phyloP scores from a whole-genome alignment of 2,888 invertebrate genomes.

The Trachelus troglodyta region DNA sequence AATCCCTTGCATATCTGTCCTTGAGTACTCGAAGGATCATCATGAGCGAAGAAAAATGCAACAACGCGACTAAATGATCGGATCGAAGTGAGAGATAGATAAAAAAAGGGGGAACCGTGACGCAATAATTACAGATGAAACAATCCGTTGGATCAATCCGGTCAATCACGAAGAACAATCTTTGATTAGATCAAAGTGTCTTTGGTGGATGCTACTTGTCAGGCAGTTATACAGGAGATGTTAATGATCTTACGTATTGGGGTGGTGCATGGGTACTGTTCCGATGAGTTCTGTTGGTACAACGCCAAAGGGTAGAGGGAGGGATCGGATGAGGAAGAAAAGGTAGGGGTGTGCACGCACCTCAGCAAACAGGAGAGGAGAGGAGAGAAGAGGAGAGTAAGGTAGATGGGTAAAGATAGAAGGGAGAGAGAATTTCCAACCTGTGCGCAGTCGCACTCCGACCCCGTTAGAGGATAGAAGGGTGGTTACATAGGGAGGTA shows the following conservation, averaged over 20 bases:
- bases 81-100: background rate
- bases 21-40: background rate
- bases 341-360: constrained; percentile 33
- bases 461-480: constrained; percentile 38
- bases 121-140: background rate
- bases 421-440: constrained; percentile 21
- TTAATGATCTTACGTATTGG: constrained; percentile 42
- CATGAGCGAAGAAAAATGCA: background rate
- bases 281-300: constrained; percentile 36
- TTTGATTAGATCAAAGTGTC: background rate
- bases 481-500: background rate
- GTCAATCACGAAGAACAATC: background rate
- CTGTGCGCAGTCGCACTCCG: constrained; percentile 33
- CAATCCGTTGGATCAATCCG: background rate
- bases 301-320: constrained; percentile 31
- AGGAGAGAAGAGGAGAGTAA: background rate
- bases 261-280: constrained; percentile 42
- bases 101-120: background rate
- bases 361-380: constrained; percentile 21
- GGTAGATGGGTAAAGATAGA: constrained; percentile 12
- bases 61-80: background rate
- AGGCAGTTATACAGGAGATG: constrained; percentile 15
- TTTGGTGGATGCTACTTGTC: background rate
- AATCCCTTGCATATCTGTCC: background rate
- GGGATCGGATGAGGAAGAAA: constrained; percentile 26